Evolutionary conservation across 2,888 invertebrate genomes (phyloP), one percentile per base, ranked within the genome.

Genomic region (Drosophila nigricruria): DNA sequence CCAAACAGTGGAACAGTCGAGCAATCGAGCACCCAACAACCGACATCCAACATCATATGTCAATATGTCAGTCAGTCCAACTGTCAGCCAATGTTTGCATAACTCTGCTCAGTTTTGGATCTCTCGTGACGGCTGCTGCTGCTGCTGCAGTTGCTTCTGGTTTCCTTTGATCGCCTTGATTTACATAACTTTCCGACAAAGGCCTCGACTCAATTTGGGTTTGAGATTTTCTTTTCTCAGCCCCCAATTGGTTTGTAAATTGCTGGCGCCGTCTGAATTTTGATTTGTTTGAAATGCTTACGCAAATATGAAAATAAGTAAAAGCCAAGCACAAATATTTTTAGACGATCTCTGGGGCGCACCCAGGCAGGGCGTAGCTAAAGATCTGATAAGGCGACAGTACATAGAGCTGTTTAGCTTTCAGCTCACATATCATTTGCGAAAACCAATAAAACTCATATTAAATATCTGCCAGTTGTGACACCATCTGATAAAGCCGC

Each of bases 181-280:
- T 88, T 85, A 82, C 81, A 82, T 82, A 82, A 82, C 81, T 65
- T 61, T 71, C 88, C 88, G 88, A 88, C 86, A 88, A 88, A 82
- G 86, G 65, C 66, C 80, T 42, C 43, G 52, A 47, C 50, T 59
- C 61, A 52, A 58, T 38, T 49, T 56, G 42, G 40, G 57, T 38
- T 74, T 61, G 43, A 45, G 53, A 18, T 36, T 43, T 38, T 54
- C 47, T 54, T 67, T 38, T 52, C 58, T 45, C 73, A 38, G 53
- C 36, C 49, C 63, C 59, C 77, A 71, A 63, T 77, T 76, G 62
- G 61, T 50, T 79, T 76, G 65, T 79, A 80, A 77, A 80, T 81
- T 81, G 78, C 81, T 85, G 88, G 81, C 88, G 88, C 88, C 81
- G 86, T 64, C 82, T 86, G 83, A 82, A 88, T 88, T 88, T 70